Conservation (phyloP, 1,140 invertebrate species). For the Proctacanthus coquilletti region DNA sequence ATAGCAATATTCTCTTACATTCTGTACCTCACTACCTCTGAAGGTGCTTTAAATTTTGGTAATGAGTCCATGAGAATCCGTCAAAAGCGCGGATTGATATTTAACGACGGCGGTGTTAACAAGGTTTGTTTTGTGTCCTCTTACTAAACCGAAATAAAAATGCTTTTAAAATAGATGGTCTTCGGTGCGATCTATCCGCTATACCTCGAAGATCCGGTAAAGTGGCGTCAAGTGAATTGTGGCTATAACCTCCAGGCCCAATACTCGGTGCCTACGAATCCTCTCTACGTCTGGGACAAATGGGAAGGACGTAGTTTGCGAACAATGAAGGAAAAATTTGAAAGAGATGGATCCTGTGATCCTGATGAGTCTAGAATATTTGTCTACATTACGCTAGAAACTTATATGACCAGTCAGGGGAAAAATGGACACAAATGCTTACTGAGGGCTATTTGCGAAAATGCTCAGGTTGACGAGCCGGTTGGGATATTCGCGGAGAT, state of each 20-base stretch:
- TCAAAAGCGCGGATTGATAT: neutral
- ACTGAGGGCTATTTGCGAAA: constrained; percentile 24
- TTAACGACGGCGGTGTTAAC: neutral
- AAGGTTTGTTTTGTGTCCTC: neutral
- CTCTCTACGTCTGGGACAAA: constrained; percentile 24
- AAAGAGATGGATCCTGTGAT: constrained; percentile 6
- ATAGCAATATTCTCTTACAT: too few species aligned
- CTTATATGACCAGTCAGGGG: constrained; percentile 14
- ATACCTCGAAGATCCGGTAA: constrained; percentile 17
- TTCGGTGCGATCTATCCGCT: constrained; percentile 20
- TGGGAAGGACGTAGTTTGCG: constrained; percentile 14
- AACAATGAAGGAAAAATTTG: constrained; percentile 14
- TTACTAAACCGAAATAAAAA: neutral
- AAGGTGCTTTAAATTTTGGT: too few species aligned
- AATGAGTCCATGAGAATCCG: too few species aligned
- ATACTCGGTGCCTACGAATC: constrained; percentile 17
- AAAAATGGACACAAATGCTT: constrained; percentile 16
- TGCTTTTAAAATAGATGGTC: constrained; percentile 10
- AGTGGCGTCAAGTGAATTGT: constrained; percentile 19
- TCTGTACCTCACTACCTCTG: too few species aligned
- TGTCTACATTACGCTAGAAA: constrained; percentile 19
- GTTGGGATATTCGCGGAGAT: constrained; percentile 24
- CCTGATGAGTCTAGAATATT: constrained; percentile 19
- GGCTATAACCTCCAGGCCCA: constrained; percentile 20
- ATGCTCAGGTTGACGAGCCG: constrained; percentile 24